Evolutionary conservation across 1,140 invertebrate genomes (phyloP).

Genomic region (Drosophila orena): DNA sequence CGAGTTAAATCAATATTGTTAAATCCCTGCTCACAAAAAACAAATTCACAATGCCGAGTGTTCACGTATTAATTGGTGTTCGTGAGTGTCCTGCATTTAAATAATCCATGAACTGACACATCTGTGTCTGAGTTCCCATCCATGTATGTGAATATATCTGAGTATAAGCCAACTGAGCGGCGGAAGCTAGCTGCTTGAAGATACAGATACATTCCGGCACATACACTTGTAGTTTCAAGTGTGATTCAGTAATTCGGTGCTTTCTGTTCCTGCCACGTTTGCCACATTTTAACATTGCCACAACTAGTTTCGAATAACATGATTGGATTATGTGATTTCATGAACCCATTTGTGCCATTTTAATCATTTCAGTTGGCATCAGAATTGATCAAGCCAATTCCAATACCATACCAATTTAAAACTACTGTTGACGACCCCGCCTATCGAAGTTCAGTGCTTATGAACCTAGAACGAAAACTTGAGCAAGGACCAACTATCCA

Average conservation of each 20-base stretch:
- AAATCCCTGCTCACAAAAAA: conserved; percentile 20
- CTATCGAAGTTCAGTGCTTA: conserved; percentile 13
- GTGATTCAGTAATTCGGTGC: conserved; percentile 1
- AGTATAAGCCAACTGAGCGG: background rate
- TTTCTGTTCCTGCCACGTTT: conserved; percentile 28
- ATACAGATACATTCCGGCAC: conserved; percentile 3
- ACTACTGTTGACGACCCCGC: too few species aligned
- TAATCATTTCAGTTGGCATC: too few species aligned
- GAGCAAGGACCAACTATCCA: conserved; percentile 30
- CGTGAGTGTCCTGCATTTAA: conserved; percentile 34
- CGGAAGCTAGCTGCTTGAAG: background rate
- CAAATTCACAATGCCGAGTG: conserved; percentile 1
- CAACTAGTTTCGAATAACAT: conserved; percentile 24
- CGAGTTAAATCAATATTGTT: conserved; percentile 53
- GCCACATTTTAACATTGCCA: conserved; percentile 26
- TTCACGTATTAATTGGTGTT: conserved; percentile 39
- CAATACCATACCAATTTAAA: background rate
- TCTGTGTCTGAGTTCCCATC: conserved; percentile 3
- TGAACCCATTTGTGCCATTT: too few species aligned
- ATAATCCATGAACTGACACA: conserved; percentile 33
- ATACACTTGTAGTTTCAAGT: background rate
- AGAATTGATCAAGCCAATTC: background rate
- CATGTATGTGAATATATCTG: background rate
- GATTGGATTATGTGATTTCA: background rate
- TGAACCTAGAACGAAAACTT: conserved; percentile 17